A percentile compares a stretch with the other conserved stretches of the same genome.
Evolutionary conservation across 2,888 invertebrate species (phyloP).

Genomic region (Invenusta paracnida): DNA sequence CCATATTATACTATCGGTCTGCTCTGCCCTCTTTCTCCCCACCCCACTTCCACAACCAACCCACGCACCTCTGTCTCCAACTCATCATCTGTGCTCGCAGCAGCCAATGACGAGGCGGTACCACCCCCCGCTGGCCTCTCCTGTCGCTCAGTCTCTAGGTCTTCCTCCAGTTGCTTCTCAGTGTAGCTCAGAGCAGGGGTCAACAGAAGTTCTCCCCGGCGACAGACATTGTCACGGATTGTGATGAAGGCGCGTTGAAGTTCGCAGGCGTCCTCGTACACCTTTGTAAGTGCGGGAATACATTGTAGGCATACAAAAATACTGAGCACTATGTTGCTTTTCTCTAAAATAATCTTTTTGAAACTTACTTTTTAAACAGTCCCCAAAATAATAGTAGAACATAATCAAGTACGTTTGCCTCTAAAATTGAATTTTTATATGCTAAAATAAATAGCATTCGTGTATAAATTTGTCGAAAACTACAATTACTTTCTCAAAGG

Average conservation of each 20-base stretch:
- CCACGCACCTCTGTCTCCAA: constrained; percentile 50
- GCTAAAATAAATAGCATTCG: too few relatives aligned
- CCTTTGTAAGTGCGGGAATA: constrained; percentile 54
- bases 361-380: too few relatives aligned
- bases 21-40: too few relatives aligned
- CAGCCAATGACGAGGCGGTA: not conserved
- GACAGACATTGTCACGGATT: constrained; percentile 69
- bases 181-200: constrained; percentile 82
- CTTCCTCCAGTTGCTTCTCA: constrained; percentile 70
- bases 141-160: constrained; percentile 51
- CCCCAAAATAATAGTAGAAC: too few relatives aligned
- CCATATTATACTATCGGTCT: too few relatives aligned
- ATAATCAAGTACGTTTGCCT: too few relatives aligned
- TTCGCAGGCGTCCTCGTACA: constrained; percentile 90
- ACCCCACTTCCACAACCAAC: constrained; percentile 44
- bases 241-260: constrained; percentile 82
- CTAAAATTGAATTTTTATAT: too few relatives aligned
- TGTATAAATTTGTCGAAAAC: too few relatives aligned
- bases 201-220: constrained; percentile 72
- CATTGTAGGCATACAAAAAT: too few relatives aligned
- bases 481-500: too few relatives aligned
- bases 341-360: too few relatives aligned
- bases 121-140: not conserved
- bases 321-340: too few relatives aligned
- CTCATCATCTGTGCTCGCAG: constrained; percentile 53